phyloP scores from a whole-genome alignment of 2,888 invertebrate genomes.

The Ecliptopera silaceata region DNA sequence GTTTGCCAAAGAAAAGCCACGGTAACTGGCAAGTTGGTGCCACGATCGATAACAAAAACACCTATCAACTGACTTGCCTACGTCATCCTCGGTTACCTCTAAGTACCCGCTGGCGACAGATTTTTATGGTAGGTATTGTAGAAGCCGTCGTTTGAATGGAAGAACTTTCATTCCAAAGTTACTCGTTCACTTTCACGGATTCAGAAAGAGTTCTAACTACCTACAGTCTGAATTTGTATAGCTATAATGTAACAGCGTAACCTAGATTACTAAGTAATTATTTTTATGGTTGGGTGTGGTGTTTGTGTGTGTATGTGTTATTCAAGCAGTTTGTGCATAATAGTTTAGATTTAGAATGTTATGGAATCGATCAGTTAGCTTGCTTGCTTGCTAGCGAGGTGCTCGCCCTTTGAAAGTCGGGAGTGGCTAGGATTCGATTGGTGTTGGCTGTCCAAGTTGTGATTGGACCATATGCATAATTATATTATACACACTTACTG shows the following conservation, averaged over 20 bases:
- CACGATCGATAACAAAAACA: slow-evolving; percentile 12
- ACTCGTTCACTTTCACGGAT: slow-evolving; percentile 31
- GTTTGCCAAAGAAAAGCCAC: slow-evolving; percentile 8
- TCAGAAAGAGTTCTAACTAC: slow-evolving; percentile 22
- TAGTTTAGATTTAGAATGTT: too few relatives aligned
- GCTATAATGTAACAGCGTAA: background rate
- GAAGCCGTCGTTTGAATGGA: slow-evolving; percentile 23
- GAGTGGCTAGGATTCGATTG: too few relatives aligned
- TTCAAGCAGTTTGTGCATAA: too few relatives aligned
- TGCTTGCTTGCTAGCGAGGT: too few relatives aligned
- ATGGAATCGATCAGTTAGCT: too few relatives aligned
- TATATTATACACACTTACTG: too few relatives aligned
- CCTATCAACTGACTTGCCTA: background rate
- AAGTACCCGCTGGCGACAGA: too few relatives aligned
- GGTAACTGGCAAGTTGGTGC: background rate
- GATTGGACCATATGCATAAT: too few relatives aligned
- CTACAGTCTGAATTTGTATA: slow-evolving; percentile 16
- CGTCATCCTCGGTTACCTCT: too few relatives aligned
- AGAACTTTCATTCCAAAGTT: slow-evolving; percentile 33
- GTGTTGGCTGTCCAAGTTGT: too few relatives aligned
- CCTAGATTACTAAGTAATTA: slow-evolving; percentile 14
- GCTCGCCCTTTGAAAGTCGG: too few relatives aligned
- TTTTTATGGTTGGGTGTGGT: background rate
- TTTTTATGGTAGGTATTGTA: too few relatives aligned
- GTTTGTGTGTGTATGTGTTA: background rate